phyloP scores from a whole-genome alignment of 2,888 invertebrate species.

The Heliconius sara region DNA sequence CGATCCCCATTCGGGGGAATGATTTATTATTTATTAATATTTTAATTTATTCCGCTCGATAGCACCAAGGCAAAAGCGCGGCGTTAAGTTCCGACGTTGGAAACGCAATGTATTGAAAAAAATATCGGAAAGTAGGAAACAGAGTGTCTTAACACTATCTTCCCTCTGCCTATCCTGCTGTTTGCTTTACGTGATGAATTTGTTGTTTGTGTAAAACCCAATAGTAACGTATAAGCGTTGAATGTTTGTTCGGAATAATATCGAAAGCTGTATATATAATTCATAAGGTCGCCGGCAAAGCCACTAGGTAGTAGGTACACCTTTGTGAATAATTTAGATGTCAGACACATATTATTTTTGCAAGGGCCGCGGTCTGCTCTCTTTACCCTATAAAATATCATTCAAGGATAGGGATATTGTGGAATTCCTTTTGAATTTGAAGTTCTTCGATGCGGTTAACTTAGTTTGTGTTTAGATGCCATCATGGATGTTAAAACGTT shows the following conservation, averaged over 20 bases:
- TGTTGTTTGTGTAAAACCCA: slow-evolving; percentile 20
- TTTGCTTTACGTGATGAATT: neutral
- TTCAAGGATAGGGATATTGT: slow-evolving; percentile 53
- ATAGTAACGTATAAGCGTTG: slow-evolving; percentile 56
- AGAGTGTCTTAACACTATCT: neutral
- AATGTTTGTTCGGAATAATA: slow-evolving; percentile 61
- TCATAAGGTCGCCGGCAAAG: slow-evolving; percentile 68
- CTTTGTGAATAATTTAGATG: slow-evolving; percentile 80
- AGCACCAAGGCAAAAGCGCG: neutral
- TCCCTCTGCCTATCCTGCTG: neutral
- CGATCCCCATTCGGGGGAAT: neutral
- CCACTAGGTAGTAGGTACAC: slow-evolving; percentile 59
- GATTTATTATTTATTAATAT: neutral
- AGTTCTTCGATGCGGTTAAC: slow-evolving; percentile 34
- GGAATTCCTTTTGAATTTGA: slow-evolving; percentile 44
- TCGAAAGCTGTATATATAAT: slow-evolving; percentile 79
- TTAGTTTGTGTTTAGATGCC: neutral
- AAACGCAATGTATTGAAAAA: neutral
- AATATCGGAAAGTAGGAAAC: neutral
- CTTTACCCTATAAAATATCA: slow-evolving; percentile 75
- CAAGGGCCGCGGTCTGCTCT: slow-evolving; percentile 65
- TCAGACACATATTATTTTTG: slow-evolving; percentile 78
- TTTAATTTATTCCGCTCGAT: neutral
- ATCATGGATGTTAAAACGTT: neutral
- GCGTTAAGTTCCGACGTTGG: neutral